Evolutionary conservation across 2,113 vertebrate genomes (phyloP).

Genomic region (Oreochromis spilurus): DNA sequence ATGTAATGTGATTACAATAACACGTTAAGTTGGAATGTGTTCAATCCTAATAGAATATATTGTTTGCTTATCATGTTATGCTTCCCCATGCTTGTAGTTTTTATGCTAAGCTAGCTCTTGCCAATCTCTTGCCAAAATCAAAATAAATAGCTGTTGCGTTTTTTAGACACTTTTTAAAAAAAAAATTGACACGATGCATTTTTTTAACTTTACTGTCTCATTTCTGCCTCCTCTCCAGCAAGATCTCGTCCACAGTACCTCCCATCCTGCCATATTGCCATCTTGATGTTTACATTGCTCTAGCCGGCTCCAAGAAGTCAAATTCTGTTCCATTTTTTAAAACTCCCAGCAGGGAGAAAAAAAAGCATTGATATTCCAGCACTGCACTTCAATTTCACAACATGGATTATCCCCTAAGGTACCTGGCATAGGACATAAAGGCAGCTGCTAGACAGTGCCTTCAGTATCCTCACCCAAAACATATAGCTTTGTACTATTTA

Average conservation of each 20-base stretch:
- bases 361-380: slow-evolving; percentile 57
- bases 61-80: not conserved
- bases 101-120: not conserved
- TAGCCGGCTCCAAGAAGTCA: slow-evolving; percentile 17
- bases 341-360: slow-evolving; percentile 10
- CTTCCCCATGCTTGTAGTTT: not conserved
- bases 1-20: not conserved
- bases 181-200: not conserved
- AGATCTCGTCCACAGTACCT: not conserved
- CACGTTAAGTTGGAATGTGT: not conserved
- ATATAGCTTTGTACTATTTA: not conserved
- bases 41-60: not conserved
- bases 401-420: slow-evolving; percentile 70
- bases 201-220: not conserved
- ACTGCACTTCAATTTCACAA: slow-evolving; percentile 70
- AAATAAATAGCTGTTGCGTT: not conserved
- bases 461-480: slow-evolving; percentile 27
- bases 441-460: slow-evolving; percentile 12
- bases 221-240: not conserved
- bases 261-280: slow-evolving; percentile 11
- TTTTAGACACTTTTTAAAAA: not conserved
- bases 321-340: slow-evolving; percentile 35
- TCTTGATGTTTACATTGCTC: slow-evolving; percentile 49
- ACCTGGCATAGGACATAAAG: slow-evolving; percentile 54
- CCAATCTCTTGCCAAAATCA: not conserved